These are phyloP conservation scores for Cephus pygmeus DNA, from an alignment of 2,888 invertebrate genomes.

Conservation along the genomic window DNA sequence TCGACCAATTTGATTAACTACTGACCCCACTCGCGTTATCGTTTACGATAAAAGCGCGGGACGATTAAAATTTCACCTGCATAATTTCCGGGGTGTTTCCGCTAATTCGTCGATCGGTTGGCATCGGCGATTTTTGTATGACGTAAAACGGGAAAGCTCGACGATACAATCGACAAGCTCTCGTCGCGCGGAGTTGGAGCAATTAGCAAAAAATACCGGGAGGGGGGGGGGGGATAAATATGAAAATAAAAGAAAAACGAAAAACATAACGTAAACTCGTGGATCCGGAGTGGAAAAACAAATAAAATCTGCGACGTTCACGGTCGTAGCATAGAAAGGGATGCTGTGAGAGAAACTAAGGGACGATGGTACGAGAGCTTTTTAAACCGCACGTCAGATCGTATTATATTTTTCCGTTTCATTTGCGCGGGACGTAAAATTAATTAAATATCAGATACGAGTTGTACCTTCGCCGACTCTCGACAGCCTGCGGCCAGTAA, in stretches of 20 bases:
- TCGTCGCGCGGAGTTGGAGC: neutral
- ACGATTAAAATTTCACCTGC: no score
- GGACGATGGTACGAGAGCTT: slow-evolving; percentile 13
- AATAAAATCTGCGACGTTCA: slow-evolving; percentile 17
- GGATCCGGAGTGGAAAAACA: neutral
- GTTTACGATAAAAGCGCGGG: no score
- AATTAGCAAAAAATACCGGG: neutral
- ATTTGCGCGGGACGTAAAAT: slow-evolving; percentile 55
- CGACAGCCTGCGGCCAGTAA: slow-evolving; percentile 12
- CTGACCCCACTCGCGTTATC: no score
- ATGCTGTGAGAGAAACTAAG: neutral
- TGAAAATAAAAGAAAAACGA: no score
- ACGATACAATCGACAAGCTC: no score
- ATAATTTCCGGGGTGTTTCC: no score
- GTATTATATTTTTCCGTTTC: slow-evolving; percentile 55
- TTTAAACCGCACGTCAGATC: slow-evolving; percentile 42
- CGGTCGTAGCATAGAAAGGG: neutral
- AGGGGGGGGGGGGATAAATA: no score
- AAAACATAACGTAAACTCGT: no score
- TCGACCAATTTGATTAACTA: no score
- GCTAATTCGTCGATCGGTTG: no score
- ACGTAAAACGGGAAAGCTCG: no score
- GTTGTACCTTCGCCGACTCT: slow-evolving; percentile 5
- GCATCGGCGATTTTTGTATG: no score
- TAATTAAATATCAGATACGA: slow-evolving; percentile 58